These are phyloP conservation scores for Spheniscus mendiculus DNA, from an alignment of 2,113 vertebrate species.

Conservation along the genomic window DNA sequence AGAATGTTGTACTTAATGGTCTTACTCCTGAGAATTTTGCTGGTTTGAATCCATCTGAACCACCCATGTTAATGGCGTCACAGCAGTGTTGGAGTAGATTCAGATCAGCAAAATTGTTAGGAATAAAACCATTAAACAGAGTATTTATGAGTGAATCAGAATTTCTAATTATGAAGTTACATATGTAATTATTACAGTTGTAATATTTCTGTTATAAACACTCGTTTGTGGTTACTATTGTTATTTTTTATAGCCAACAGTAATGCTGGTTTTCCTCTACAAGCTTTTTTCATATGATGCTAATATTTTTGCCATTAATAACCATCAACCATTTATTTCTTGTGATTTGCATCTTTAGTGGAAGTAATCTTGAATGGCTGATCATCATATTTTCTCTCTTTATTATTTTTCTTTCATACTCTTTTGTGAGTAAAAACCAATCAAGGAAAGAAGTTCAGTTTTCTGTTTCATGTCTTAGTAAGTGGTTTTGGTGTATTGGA, in stretches of 20 bases:
- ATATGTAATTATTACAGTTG: neutral
- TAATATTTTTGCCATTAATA: neutral
- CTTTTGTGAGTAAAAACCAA: neutral
- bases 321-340: neutral
- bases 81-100: neutral
- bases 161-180: neutral
- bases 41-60: neutral
- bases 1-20: neutral
- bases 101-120: neutral
- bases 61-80: neutral
- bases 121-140: neutral
- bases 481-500: neutral
- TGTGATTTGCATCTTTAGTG: neutral
- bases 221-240: neutral
- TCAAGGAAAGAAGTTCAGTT: neutral
- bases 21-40: neutral
- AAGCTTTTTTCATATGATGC: neutral
- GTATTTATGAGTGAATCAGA: neutral
- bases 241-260: neutral
- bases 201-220: neutral
- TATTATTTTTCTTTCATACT: neutral
- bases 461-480: neutral
- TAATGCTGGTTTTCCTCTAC: neutral
- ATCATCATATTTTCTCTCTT: neutral
- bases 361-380: neutral